Conservation (phyloP, 2,113 vertebrate genomes). For the Apodemus speciosus region DNA sequence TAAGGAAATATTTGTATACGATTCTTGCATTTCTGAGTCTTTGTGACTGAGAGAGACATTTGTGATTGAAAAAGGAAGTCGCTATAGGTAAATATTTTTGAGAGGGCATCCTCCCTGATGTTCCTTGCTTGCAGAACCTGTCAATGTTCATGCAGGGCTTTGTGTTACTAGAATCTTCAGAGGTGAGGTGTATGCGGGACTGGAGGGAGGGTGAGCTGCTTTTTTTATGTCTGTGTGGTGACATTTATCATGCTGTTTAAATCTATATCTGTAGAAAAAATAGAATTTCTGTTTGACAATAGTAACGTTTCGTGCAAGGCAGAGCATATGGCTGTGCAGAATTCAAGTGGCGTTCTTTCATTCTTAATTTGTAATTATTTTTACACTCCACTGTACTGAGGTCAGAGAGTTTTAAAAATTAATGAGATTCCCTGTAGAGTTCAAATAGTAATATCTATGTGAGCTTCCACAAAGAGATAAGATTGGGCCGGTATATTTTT, state of each 20-base stretch:
- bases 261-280: conserved; percentile 64
- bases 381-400: conserved; percentile 84
- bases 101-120: conserved; percentile 66
- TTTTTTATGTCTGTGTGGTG: conserved; percentile 75
- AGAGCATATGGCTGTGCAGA: conserved; percentile 76
- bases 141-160: conserved; percentile 75
- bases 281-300: conserved; percentile 71
- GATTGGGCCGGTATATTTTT: conserved; percentile 78
- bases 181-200: conserved; percentile 63
- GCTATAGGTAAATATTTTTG: conserved; percentile 70
- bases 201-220: conserved; percentile 74
- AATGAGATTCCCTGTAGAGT: conserved; percentile 87
- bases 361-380: conserved; percentile 89
- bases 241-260: conserved; percentile 72
- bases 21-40: conserved; percentile 72
- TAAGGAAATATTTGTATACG: conserved; percentile 83
- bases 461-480: conserved; percentile 80
- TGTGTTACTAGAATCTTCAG: conserved; percentile 78
- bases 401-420: conserved; percentile 89
- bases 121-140: conserved; percentile 77
- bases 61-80: conserved; percentile 31
- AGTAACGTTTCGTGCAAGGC: conserved; percentile 69
- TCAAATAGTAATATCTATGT: conserved; percentile 84
- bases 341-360: conserved; percentile 83
- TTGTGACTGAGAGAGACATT: conserved; percentile 77